These are phyloP conservation scores for Cheilinus undulatus DNA, from an alignment of 2,113 vertebrate genomes.

Conservation along the genomic window DNA sequence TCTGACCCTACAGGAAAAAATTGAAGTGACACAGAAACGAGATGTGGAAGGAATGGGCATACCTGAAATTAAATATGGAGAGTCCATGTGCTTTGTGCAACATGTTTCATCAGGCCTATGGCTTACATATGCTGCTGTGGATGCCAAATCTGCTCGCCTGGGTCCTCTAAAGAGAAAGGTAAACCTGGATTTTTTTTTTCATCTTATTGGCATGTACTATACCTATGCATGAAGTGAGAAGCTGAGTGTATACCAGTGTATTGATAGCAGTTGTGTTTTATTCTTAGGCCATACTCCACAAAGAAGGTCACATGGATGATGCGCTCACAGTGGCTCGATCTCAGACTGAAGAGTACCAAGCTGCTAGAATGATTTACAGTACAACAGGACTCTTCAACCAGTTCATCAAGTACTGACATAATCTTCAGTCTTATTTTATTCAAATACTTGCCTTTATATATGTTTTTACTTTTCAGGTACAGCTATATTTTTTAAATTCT, in stretches of 20 bases:
- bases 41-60: slow-evolving; percentile 95
- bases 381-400: slow-evolving; percentile 90
- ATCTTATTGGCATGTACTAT: neutral
- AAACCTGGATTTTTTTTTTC: no score
- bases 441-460: neutral
- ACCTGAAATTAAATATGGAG: slow-evolving; percentile 94
- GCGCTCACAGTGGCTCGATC: slow-evolving; percentile 90
- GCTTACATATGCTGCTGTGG: slow-evolving; percentile 92
- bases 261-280: slow-evolving; percentile 19
- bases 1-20: slow-evolving; percentile 87
- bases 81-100: slow-evolving; percentile 94
- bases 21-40: slow-evolving; percentile 88
- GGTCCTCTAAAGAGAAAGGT: slow-evolving; percentile 93
- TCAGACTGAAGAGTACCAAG: slow-evolving; percentile 92
- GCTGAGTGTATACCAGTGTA: neutral
- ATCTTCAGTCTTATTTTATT: neutral
- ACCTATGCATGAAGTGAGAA: neutral
- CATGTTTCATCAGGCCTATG: slow-evolving; percentile 89
- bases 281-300: slow-evolving; percentile 91
- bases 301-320: slow-evolving; percentile 96
- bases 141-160: slow-evolving; percentile 90
- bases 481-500: neutral
- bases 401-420: slow-evolving; percentile 89
- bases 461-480: neutral
- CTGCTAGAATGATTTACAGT: slow-evolving; percentile 92